These are phyloP conservation scores for Pipistrellus kuhlii DNA, from an alignment of 2,797 vertebrate genomes.

Conservation along the genomic window DNA sequence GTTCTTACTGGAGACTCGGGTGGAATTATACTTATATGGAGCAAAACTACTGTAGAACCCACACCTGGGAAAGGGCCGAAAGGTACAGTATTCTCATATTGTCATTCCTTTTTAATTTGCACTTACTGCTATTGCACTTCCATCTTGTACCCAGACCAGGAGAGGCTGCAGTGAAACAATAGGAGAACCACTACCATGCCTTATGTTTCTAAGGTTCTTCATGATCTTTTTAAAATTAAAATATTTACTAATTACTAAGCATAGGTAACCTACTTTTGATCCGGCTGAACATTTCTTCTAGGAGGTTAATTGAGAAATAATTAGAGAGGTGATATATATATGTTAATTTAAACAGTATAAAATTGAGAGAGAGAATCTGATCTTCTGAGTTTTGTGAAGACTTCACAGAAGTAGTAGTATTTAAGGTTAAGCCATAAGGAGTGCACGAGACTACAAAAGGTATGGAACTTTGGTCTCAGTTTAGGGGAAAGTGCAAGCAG, in stretches of 20 bases:
- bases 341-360: slow-evolving; percentile 16
- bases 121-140: background rate
- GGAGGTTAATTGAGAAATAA: background rate
- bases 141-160: background rate
- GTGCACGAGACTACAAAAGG: background rate
- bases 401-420: background rate
- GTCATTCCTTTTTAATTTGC: background rate
- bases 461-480: background rate
- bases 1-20: slow-evolving; percentile 98
- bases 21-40: slow-evolving; percentile 96
- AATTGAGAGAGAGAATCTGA: background rate
- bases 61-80: slow-evolving; percentile 94
- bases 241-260: background rate
- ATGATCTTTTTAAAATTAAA: background rate
- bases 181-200: background rate
- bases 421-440: background rate
- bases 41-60: slow-evolving; percentile 93
- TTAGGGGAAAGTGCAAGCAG: background rate
- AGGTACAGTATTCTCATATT: slow-evolving; percentile 87
- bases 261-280: background rate
- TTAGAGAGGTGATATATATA: background rate
- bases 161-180: background rate
- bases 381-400: background rate
- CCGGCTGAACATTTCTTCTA: background rate
- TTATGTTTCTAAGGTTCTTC: slow-evolving; percentile 37